Evolutionary conservation across 2,888 invertebrate genomes (phyloP), one percentile per base, ranked within the genome.

Genomic region (Scaptomyza parva): DNA sequence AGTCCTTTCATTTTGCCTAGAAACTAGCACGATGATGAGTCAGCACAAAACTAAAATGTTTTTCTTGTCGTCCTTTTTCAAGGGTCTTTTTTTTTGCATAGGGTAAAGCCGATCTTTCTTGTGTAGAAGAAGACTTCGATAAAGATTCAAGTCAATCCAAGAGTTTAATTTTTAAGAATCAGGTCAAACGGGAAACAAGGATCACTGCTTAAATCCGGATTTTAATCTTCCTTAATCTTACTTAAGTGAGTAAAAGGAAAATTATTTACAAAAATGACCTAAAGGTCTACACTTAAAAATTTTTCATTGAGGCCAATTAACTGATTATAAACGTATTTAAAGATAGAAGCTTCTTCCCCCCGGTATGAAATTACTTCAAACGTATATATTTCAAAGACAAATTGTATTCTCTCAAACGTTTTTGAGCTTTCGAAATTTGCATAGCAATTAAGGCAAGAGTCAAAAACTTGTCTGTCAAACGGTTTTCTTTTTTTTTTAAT

Each of bases 381-480:
- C 8, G 14, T 14, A 33, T 30, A 24, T 26, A 35, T 14, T 33
- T 4, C 33, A n/a, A 14, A 1, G 14, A 35, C 35, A 17, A 28
- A 45, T 14, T 20, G 1, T 11, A 18, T 26, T 22, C 33, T 11
- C 30, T 20, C 11, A 22, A 48, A n/a, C n/a, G n/a, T n/a, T n/a
- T n/a, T n/a, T n/a, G n/a, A 59, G 70, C 70, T 75, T 11, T 9
- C 22, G 28, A 59, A 63, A 84, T 81, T 84, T 81, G 81, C 81
- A 80, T 84, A 74, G 86, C 82, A 86, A 83, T 87, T 86, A 87
- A 79, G 48, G 53, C 50, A 24, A 67, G 37, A 48, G 78, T 65
- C 66, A 53, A 64, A 41, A 58, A 59, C 33, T 71, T 82, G 85
- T 85, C 82, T n/a, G n/a, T n/a, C n/a, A n/a, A n/a, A n/a, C n/a